phyloP scores from a whole-genome alignment of 2,797 vertebrate species.

The Nannoperca obscura region DNA sequence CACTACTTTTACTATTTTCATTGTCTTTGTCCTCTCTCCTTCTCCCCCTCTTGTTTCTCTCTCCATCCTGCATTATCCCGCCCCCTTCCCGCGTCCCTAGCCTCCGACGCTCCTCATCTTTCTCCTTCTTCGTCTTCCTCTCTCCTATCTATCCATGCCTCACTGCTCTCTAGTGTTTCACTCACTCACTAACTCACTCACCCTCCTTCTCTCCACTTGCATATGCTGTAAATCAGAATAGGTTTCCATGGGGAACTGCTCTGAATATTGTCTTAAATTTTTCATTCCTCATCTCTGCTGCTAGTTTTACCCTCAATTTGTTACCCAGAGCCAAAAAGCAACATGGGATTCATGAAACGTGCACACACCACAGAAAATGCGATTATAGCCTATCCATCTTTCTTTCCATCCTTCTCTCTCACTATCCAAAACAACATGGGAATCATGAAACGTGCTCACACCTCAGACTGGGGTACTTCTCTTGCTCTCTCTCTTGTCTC shows the following conservation, averaged over 20 bases:
- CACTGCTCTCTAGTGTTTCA: slow-evolving; percentile 27
- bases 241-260: slow-evolving; percentile 63
- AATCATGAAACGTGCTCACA: slow-evolving; percentile 68
- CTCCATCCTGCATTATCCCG: neutral
- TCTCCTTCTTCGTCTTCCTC: slow-evolving; percentile 2
- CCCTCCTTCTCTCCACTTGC: slow-evolving; percentile 40
- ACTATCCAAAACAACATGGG: slow-evolving; percentile 64
- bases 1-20: neutral
- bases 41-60: neutral
- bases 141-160: slow-evolving; percentile 18
- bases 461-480: slow-evolving; percentile 53
- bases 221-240: slow-evolving; percentile 64
- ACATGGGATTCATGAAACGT: slow-evolving; percentile 79
- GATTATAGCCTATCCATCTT: slow-evolving; percentile 73
- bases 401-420: slow-evolving; percentile 60
- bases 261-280: slow-evolving; percentile 79
- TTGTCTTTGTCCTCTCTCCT: neutral
- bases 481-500: slow-evolving; percentile 19
- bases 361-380: slow-evolving; percentile 71
- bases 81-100: slow-evolving; percentile 1
- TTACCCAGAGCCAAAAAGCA: slow-evolving; percentile 76
- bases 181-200: slow-evolving; percentile 22
- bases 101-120: slow-evolving; percentile 17
- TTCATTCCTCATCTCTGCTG: slow-evolving; percentile 75
- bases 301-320: slow-evolving; percentile 81